A percentile compares a stretch with the other conserved stretches of the same genome.
phyloP scores from a whole-genome alignment of 2,797 vertebrate species.

The Meda fulgida region DNA sequence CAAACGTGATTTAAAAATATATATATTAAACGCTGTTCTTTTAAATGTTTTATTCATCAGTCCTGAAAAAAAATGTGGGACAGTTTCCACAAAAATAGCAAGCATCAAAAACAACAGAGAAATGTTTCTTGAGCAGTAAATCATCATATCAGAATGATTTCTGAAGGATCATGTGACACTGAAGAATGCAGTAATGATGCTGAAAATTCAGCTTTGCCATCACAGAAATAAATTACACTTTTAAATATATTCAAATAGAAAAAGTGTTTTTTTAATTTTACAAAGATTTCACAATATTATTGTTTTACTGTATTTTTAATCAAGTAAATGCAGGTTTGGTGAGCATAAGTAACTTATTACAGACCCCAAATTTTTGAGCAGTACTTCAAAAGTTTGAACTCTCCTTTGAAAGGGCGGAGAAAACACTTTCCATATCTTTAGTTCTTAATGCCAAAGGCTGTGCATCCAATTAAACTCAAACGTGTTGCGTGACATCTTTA shows the following conservation, averaged over 20 bases:
- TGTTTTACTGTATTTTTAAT: background rate
- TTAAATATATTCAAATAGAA: no score
- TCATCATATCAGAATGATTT: background rate
- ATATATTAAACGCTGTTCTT: background rate
- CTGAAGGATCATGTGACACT: background rate
- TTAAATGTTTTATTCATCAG: background rate
- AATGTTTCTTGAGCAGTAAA: background rate
- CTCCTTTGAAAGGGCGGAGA: background rate
- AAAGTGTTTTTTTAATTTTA: no score
- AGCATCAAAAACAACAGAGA: background rate
- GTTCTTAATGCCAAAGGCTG: background rate
- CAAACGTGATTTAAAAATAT: background rate
- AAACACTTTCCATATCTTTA: background rate
- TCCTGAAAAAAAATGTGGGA: background rate
- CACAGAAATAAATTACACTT: no score
- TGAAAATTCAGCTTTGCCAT: background rate
- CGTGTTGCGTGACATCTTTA: background rate
- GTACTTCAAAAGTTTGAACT: background rate
- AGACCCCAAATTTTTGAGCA: background rate
- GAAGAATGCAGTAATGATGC: background rate
- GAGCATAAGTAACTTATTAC: background rate
- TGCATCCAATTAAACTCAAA: background rate
- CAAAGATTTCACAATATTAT: background rate
- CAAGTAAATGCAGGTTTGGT: background rate
- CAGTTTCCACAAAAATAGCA: background rate